Base-by-base conservation (phyloP, 2,797 vertebrate species). In the Glossophaga mutica region DNA sequence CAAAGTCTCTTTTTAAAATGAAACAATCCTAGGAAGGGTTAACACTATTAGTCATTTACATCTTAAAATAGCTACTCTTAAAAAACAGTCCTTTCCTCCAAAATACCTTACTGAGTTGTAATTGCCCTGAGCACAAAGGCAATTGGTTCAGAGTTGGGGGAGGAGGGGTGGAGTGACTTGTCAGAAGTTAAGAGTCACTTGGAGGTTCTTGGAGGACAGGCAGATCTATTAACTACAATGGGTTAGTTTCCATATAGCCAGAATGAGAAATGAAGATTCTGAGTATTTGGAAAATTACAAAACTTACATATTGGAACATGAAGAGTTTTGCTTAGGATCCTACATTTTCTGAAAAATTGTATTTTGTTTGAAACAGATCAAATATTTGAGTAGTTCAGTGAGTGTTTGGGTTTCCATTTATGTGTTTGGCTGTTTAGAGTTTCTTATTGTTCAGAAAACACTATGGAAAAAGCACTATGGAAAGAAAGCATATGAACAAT, bases 401-500 rank as follows among this genome's bases (percentile, higher is more conserved):
- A 42, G 26, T 37, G 12, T 11, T 42, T 70, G 34, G 42, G 29
- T 94, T 65, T 85, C 67, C 81, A 88, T 3, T 89, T 90, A 84
- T 84, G 22, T 37, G 32, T 83, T 89, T 65, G 68, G 39, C 26
- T 94, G 9, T 67, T 90, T 68, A n/a, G 68, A 42, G 26, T 83
- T 90, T 70, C 82, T 73, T 42, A 18, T 87, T 42, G 12, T 94
- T 94, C 42, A 88, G 87, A 94, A 91, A 93, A 18, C 70, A 55
- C 55, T 14, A 29, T 77, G 59, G 65, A 46, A 85, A 94, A 91
- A 93, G 10, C 70, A 55, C 42, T 14, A 29, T 67, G 52, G 44
- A 86, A 96, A 77, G 62, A 94, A 87, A 87, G 48, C 26, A 81
- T 79, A 39, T 78, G 62, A 88, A 87, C 21, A 76, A 84, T 92